Evolutionary conservation across 2,113 vertebrate genomes (phyloP).

Genomic region (Dryoscopus gambensis): DNA sequence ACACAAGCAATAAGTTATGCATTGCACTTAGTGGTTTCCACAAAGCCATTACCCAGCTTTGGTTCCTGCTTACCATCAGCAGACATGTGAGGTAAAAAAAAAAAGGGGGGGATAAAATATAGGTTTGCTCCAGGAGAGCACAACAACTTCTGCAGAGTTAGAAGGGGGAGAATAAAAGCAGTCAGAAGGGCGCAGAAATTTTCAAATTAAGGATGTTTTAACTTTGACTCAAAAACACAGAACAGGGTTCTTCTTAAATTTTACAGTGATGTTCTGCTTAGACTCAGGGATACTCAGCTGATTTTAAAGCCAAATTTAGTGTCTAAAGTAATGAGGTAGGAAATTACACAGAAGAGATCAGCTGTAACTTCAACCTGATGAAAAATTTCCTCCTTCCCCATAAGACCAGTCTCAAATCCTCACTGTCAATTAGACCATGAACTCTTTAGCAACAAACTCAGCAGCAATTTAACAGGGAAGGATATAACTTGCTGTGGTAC

Average conservation of each 20-base stretch:
- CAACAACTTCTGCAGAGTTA: neutral
- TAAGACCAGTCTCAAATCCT: neutral
- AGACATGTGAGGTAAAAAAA: neutral
- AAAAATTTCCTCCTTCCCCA: neutral
- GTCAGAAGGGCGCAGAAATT: neutral
- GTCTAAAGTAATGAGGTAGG: neutral
- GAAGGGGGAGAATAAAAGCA: neutral
- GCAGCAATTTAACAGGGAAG: neutral
- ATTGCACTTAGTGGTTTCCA: neutral
- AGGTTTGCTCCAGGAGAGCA: neutral
- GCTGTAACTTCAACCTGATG: neutral
- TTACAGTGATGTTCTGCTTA: neutral
- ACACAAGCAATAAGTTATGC: neutral
- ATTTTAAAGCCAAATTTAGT: neutral
- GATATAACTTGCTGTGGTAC: neutral
- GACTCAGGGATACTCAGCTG: neutral
- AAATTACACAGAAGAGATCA: neutral
- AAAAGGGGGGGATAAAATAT: neutral
- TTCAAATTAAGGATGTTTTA: neutral
- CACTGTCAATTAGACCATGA: neutral
- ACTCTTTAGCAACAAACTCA: neutral
- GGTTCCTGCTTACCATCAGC: neutral
- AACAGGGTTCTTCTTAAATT: neutral
- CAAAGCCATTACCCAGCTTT: neutral
- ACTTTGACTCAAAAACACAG: neutral